Conservation (phyloP, 2,113 vertebrate species). For the Bubo scandiacus region DNA sequence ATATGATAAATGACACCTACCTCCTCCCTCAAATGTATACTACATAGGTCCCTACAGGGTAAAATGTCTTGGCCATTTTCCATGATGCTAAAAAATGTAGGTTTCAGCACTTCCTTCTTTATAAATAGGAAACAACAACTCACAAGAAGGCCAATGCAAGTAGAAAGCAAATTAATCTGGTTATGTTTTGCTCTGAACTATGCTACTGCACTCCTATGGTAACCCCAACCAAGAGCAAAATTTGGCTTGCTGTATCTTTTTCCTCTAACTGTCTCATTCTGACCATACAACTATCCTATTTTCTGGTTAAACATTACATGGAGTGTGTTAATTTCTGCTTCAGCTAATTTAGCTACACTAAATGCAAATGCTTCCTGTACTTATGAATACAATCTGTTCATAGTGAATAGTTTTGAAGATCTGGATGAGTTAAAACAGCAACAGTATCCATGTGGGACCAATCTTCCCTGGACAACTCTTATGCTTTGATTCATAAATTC, state of each 20-base stretch:
- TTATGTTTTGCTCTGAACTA: background rate
- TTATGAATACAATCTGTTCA: constrained; percentile 67
- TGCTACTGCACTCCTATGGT: background rate
- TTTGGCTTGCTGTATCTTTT: background rate
- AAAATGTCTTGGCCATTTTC: background rate
- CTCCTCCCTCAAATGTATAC: background rate
- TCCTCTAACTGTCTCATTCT: constrained; percentile 5
- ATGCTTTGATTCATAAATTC: constrained; percentile 66
- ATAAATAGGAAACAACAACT: background rate
- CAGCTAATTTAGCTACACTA: constrained; percentile 51
- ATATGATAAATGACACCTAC: background rate
- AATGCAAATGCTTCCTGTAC: constrained; percentile 69
- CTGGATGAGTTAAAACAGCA: constrained; percentile 63
- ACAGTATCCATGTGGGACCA: constrained; percentile 69
- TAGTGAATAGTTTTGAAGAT: constrained; percentile 63
- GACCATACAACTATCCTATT: background rate
- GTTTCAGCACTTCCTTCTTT: background rate
- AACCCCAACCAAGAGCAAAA: background rate
- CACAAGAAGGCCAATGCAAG: background rate
- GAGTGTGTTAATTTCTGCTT: constrained; percentile 48
- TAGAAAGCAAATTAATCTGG: background rate
- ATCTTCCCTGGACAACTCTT: constrained; percentile 52
- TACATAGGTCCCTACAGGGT: background rate
- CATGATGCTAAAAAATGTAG: background rate
- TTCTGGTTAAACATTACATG: constrained; percentile 51